Percentiles rank a stretch among this genome's conserved stretches.
Evolutionary conservation across 92 coral and sea anemone species (phyloP).

Genomic region (Anthopleura xanthogrammica): DNA sequence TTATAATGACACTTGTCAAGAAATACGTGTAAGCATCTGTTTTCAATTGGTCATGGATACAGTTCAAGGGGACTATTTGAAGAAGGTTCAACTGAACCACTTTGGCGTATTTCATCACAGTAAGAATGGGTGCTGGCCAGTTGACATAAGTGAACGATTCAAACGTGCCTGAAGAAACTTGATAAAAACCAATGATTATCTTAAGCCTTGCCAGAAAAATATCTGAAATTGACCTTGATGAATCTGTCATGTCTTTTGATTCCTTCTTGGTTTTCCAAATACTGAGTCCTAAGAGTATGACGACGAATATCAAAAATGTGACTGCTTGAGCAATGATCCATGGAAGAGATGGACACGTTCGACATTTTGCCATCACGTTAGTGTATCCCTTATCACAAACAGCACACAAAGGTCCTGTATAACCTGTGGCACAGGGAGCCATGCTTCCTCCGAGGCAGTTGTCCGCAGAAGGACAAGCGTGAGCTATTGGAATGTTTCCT

Average conservation of each 20-base stretch:
- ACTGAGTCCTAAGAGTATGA: conserved; percentile 24
- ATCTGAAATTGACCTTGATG: conserved; percentile 39
- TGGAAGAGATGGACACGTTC: conserved; percentile 33
- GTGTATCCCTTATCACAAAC: conserved; percentile 43
- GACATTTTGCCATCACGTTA: conserved; percentile 41
- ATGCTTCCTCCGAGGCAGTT: conserved; percentile 25
- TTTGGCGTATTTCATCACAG: conserved; percentile 45
- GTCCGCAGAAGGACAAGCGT: background rate
- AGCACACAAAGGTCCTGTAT: conserved; percentile 28
- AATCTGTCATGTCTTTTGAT: background rate
- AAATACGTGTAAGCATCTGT: conserved; percentile 41
- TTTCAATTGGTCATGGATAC: conserved; percentile 35
- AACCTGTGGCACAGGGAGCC: conserved; percentile 43
- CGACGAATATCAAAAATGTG: conserved; percentile 18
- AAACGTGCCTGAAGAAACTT: conserved; percentile 42
- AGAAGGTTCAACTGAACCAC: conserved; percentile 56
- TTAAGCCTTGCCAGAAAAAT: conserved; percentile 55
- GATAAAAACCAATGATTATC: conserved; percentile 46
- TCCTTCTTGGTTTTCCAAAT: conserved; percentile 22
- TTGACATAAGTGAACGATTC: conserved; percentile 55
- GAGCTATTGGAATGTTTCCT: background rate
- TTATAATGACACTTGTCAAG: conserved; percentile 26
- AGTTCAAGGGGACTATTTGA: conserved; percentile 55
- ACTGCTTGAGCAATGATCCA: conserved; percentile 49
- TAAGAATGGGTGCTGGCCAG: conserved; percentile 55